phyloP scores from a whole-genome alignment of 1,140 invertebrate species.

The Globodera rostochiensis region DNA sequence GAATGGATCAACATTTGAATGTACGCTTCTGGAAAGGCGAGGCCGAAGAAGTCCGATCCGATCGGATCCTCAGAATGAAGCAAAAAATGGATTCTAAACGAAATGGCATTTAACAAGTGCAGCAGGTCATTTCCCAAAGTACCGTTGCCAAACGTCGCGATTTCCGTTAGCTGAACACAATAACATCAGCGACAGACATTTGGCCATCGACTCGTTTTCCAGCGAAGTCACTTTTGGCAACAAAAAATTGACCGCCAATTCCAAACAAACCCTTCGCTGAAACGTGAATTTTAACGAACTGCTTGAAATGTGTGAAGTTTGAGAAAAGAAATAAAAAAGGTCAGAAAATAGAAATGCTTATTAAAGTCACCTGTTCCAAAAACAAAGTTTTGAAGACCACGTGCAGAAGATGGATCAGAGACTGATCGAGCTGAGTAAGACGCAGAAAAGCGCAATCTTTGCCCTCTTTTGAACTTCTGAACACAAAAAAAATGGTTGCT shows the following conservation, averaged over 20 bases:
- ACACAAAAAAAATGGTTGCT: not conserved
- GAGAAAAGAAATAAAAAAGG: not conserved
- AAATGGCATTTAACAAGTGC: not conserved
- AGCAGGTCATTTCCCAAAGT: not conserved
- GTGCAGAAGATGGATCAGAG: slow-evolving; percentile 5
- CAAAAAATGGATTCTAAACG: slow-evolving; percentile 9
- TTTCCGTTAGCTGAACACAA: slow-evolving; percentile 16
- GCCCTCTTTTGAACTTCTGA: too few species aligned
- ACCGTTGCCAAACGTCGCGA: not conserved
- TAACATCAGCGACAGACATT: slow-evolving; percentile 7
- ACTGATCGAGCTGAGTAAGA: not conserved
- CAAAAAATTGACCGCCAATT: slow-evolving; percentile 19
- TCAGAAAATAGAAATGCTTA: not conserved
- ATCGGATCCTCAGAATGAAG: not conserved
- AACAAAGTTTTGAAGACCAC: slow-evolving; percentile 22
- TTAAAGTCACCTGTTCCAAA: slow-evolving; percentile 3
- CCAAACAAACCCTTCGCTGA: slow-evolving; percentile 17
- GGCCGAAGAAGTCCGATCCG: not conserved
- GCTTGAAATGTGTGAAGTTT: too few species aligned
- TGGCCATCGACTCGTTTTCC: slow-evolving; percentile 8
- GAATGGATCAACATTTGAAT: not conserved
- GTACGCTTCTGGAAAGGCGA: not conserved
- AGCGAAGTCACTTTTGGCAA: slow-evolving; percentile 16
- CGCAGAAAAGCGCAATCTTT: not conserved
- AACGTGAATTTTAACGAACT: not conserved